Percentiles rank a stretch among this genome's conserved stretches.
Evolutionary conservation across 2,797 vertebrate genomes (phyloP).

Genomic region (Sebastes oblongus): DNA sequence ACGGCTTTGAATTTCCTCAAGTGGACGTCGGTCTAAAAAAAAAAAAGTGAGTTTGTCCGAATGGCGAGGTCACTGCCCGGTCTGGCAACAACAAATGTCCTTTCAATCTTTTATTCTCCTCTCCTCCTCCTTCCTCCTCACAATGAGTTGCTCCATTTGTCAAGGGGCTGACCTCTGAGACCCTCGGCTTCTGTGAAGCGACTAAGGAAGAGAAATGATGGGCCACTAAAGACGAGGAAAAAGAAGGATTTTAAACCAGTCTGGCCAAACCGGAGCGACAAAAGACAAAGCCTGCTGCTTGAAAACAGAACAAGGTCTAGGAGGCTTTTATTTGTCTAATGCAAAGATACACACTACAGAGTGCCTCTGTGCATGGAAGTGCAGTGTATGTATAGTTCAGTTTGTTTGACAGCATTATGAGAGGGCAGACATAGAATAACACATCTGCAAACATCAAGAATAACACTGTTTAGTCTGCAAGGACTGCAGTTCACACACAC

Average conservation of each 20-base stretch:
- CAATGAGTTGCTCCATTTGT: conserved; percentile 72
- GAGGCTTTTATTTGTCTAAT: background rate
- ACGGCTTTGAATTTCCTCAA: conserved; percentile 78
- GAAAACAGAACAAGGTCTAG: conserved; percentile 15
- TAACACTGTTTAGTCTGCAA: background rate
- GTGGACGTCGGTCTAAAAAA: conserved; percentile 53
- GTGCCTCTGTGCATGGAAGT: background rate
- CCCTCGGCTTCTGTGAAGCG: conserved; percentile 40
- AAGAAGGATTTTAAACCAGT: conserved; percentile 37
- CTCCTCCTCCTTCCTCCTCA: conserved; percentile 41
- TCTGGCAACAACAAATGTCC: conserved; percentile 65
- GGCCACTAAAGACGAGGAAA: conserved; percentile 21
- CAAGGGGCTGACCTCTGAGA: conserved; percentile 66
- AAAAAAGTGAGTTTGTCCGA: conserved; percentile 40
- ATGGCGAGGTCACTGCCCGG: conserved; percentile 58
- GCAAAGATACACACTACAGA: background rate
- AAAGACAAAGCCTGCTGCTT: conserved; percentile 24
- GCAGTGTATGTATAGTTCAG: background rate
- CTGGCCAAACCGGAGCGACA: conserved; percentile 23
- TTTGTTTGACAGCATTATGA: background rate
- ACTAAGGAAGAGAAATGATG: conserved; percentile 48
- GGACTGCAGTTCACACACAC: background rate
- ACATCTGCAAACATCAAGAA: background rate
- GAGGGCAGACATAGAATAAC: background rate
- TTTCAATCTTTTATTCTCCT: conserved; percentile 53